These are phyloP conservation scores for Hypselothyrea guttata DNA, from an alignment of 2,888 invertebrate genomes.

Conservation along the genomic window DNA sequence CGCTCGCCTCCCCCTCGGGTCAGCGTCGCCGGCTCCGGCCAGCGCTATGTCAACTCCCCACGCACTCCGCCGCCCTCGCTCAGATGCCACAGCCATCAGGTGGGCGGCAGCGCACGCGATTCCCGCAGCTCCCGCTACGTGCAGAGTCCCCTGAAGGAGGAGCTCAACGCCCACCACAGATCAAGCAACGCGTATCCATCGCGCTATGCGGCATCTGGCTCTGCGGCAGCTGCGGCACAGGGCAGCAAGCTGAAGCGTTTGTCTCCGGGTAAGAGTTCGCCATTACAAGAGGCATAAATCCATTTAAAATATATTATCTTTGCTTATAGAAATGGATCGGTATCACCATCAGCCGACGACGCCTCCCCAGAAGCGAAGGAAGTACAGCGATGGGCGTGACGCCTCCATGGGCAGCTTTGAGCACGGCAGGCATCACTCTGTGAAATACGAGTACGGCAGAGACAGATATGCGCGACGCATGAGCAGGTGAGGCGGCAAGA, in stretches of 20 bases:
- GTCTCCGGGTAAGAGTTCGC: conserved; percentile 74
- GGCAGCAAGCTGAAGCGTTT: conserved; percentile 70
- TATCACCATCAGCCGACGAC: conserved; percentile 80
- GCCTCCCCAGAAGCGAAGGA: conserved; percentile 81
- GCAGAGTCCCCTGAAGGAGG: conserved; percentile 68
- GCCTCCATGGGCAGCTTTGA: conserved; percentile 57
- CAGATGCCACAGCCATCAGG: conserved; percentile 27
- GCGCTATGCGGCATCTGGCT: conserved; percentile 63
- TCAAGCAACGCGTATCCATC: conserved; percentile 74
- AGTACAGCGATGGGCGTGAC: conserved; percentile 73
- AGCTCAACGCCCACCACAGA: conserved; percentile 57
- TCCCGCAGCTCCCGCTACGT: conserved; percentile 70
- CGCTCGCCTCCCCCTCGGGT: conserved; percentile 62
- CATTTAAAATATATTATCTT: not conserved
- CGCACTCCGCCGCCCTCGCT: conserved; percentile 81
- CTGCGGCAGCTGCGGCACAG: conserved; percentile 31
- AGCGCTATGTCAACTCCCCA: conserved; percentile 78
- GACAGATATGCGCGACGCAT: conserved; percentile 77
- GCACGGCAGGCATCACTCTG: conserved; percentile 69
- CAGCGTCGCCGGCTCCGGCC: conserved; percentile 41
- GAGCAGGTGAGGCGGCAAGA: conserved; percentile 78
- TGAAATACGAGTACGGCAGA: conserved; percentile 78
- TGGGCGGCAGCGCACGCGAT: conserved; percentile 47
- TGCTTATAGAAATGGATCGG: conserved; percentile 69
- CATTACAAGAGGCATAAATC: not conserved